Conservation (phyloP, 2,797 vertebrate genomes). For the Cyclura pinguis region DNA sequence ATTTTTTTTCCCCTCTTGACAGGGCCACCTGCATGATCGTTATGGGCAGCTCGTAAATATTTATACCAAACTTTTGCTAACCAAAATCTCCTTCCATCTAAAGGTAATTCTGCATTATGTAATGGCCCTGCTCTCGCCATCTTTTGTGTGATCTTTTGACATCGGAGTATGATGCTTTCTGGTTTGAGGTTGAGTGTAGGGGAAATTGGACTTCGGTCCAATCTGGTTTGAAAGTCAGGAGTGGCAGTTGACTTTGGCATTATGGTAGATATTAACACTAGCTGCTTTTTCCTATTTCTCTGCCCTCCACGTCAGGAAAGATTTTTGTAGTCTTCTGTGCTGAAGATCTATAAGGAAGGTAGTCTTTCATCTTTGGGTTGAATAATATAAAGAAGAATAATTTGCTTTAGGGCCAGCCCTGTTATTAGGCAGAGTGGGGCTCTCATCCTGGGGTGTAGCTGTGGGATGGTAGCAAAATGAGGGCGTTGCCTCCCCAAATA, state of each 20-base stretch:
- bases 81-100: constrained; percentile 93
- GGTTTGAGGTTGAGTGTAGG: neutral
- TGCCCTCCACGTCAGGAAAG: too few species aligned
- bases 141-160: neutral
- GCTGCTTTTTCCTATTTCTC: neutral
- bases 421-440: too few species aligned
- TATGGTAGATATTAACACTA: neutral
- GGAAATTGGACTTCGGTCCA: too few species aligned
- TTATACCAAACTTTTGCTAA: constrained; percentile 90
- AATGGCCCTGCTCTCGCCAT: accelerated
- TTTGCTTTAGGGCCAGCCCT: too few species aligned
- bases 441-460: too few species aligned
- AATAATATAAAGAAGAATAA: neutral
- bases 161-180: neutral
- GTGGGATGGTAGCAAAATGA: too few species aligned
- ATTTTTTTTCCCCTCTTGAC: neutral
- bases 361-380: neutral
- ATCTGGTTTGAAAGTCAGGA: neutral
- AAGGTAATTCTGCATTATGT: constrained; percentile 81
- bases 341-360: neutral
- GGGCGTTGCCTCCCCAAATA: too few species aligned
- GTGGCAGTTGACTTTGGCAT: too few species aligned
- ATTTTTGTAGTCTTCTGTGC: neutral
- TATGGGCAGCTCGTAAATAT: constrained; percentile 91
- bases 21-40: constrained; percentile 91